Base-by-base conservation (phyloP, 2,888 invertebrate genomes). In the Habrosyne pyritoides region DNA sequence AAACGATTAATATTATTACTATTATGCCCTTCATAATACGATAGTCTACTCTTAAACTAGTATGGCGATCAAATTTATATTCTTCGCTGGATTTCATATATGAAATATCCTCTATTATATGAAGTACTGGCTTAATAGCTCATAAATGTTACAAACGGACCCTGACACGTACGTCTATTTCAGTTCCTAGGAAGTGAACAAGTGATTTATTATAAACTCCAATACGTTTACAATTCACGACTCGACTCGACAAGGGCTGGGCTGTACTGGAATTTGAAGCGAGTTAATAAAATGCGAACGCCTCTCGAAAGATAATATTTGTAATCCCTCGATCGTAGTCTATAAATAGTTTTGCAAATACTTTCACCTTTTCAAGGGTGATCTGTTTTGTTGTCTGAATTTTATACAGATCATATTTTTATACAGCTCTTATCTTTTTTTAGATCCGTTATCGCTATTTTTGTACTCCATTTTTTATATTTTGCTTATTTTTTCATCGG, bases 171-270 rank as follows among this genome's bases (percentile, higher is more conserved):
- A 61, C 55, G 55, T 67, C 74, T 74, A 71, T 74, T 73, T 72
- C 66, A 71, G 71, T 71, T 70, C 67, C 73, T 75, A 78, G 81
- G 74, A 79, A 77, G 69, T 67, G 64, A 53, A 52, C 47, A 50
- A 47, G 55, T 66, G 66, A 66, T 66, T 59, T 63, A 66, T 64
- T 58, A 53, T 28, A 28, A 50, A 42, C 42, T 42, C 28, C 10
- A 18, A 10, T 10, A 3, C 49, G 28, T 50, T 50, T 28, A 28
- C 26, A 26, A 58, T 56, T 60, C 55, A 59, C 42, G 55, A 55
- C 26, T 26, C 55, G 46, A 28, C 52, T 50, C 42, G 18, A 42
- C 18, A 42, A 53, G 53, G 46, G 54, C 47, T 56, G 22, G 36
- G 18, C 18, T 52, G 33, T 33, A 24, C 36, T 21, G 21, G 53